Evolutionary conservation across 2,797 vertebrate species (phyloP).

Genomic region (Sylvilagus floridanus): DNA sequence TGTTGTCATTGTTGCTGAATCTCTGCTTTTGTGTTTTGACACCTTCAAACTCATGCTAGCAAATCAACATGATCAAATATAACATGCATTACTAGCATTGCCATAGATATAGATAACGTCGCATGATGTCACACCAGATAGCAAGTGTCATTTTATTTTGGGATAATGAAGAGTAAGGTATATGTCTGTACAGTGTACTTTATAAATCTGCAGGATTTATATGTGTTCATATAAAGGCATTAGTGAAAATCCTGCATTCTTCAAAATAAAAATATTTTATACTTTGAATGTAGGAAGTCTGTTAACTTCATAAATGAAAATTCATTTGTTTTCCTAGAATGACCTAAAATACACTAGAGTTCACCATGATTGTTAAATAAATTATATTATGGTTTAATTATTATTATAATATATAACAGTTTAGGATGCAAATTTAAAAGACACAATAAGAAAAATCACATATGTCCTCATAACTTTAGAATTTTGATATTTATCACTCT

Average conservation of each 20-base stretch:
- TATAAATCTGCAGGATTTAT: not conserved
- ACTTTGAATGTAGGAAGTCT: not conserved
- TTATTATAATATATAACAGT: not conserved
- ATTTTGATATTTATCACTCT: not conserved
- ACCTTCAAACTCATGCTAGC: slow-evolving; percentile 58
- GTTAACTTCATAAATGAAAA: not conserved
- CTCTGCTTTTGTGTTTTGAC: slow-evolving; percentile 55
- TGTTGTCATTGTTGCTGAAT: slow-evolving; percentile 33
- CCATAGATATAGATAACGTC: slow-evolving; percentile 52
- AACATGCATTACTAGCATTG: slow-evolving; percentile 3
- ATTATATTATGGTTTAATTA: not conserved
- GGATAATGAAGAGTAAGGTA: not conserved
- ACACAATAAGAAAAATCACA: not conserved
- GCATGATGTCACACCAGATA: not conserved
- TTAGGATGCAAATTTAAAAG: not conserved
- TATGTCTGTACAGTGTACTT: not conserved
- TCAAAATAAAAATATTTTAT: not conserved
- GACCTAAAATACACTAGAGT: not conserved
- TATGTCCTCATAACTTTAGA: not conserved
- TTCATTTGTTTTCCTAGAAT: not conserved
- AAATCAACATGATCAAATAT: slow-evolving; percentile 63
- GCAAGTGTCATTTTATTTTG: not conserved
- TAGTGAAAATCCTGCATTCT: not conserved
- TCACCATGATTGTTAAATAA: not conserved
- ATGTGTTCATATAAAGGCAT: not conserved